Percentiles rank a stretch among this genome's conserved stretches.
These are phyloP conservation scores for Argyra leucocephala DNA, from an alignment of 2,888 invertebrate species.

Conservation along the genomic window DNA sequence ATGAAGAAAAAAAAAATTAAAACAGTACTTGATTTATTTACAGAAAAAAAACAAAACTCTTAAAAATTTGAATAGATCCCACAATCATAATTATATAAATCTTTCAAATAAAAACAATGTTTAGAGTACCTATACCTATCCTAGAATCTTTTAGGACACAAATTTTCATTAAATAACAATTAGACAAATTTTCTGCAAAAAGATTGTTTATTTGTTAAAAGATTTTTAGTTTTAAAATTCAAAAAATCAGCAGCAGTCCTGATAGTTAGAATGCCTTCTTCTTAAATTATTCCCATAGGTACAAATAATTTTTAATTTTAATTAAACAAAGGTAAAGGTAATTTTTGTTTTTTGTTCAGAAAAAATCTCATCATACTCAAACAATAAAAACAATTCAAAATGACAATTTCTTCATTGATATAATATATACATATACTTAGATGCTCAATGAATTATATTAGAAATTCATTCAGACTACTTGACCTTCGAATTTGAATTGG, in stretches of 20 bases:
- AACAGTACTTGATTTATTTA: too few relatives aligned
- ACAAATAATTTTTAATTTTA: background rate
- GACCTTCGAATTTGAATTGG: background rate
- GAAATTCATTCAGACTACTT: background rate
- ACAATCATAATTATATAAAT: too few relatives aligned
- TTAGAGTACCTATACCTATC: too few relatives aligned
- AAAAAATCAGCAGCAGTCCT: background rate
- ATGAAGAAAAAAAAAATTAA: too few relatives aligned
- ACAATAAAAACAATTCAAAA: too few relatives aligned
- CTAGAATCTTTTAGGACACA: too few relatives aligned
- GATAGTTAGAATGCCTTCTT: background rate
- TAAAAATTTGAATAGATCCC: too few relatives aligned
- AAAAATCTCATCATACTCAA: background rate
- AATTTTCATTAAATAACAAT: background rate
- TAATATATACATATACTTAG: too few relatives aligned
- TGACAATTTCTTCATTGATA: too few relatives aligned
- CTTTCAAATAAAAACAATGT: too few relatives aligned
- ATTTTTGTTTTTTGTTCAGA: background rate
- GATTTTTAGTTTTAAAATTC: background rate
- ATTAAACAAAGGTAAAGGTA: background rate
- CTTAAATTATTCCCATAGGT: constrained; percentile 4
- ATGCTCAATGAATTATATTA: background rate
- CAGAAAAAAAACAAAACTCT: too few relatives aligned
- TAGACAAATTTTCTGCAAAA: background rate
- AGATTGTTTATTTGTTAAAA: too few relatives aligned